Conservation (phyloP, 1,140 invertebrate species). For the Drosophila repleta region DNA sequence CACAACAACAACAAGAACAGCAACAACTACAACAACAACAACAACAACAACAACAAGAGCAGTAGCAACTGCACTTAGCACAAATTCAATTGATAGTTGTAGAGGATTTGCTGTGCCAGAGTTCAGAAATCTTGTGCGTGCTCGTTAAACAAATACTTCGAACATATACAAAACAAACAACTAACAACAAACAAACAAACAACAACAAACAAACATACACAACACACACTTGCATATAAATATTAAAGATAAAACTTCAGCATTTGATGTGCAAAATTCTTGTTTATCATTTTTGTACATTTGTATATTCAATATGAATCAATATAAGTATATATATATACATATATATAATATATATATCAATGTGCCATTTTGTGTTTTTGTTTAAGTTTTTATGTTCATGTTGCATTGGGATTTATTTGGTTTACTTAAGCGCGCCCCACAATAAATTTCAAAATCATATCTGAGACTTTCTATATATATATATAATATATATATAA, state of each 20-base stretch:
- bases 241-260: conserved; percentile 20
- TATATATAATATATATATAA: conserved; percentile 9
- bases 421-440: conserved; percentile 1
- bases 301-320: conserved; percentile 41
- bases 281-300: conserved; percentile 35
- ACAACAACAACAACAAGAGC: background rate
- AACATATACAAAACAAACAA: conserved; percentile 5
- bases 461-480: conserved; percentile 55
- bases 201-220: background rate
- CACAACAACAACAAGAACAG: conserved; percentile 23
- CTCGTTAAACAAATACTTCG: conserved; percentile 23
- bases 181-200: background rate
- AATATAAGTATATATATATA: conserved; percentile 22
- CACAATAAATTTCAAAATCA: conserved; percentile 44
- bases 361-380: conserved; percentile 37
- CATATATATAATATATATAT: no score
- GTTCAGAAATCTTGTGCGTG: conserved; percentile 34
- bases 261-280: conserved; percentile 46
- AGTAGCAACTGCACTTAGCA: conserved; percentile 12
- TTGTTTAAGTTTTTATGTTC: conserved; percentile 53
- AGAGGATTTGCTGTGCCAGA: conserved; percentile 10
- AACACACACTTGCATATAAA: conserved; percentile 8
- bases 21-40: conserved; percentile 17
- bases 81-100: conserved; percentile 10
- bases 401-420: conserved; percentile 29